Base-by-base conservation (phyloP, 2,113 vertebrate genomes). In the Trichomycterus rosablanca region DNA sequence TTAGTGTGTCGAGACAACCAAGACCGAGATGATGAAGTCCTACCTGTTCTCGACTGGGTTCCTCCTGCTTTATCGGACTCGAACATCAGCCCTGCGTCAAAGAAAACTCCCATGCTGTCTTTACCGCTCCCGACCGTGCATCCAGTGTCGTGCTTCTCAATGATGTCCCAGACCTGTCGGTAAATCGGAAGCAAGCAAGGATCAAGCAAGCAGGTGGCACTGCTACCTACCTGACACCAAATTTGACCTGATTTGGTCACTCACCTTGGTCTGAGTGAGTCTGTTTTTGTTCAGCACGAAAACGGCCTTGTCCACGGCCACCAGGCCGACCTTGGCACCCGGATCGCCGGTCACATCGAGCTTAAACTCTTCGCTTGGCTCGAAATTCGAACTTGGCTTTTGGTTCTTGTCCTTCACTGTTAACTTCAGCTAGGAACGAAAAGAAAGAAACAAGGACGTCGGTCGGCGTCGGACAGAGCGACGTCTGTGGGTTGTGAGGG, bases 291-390 rank as follows among this genome's bases (percentile, higher is more conserved):
- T 84, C 30, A 87, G 60, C 19, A 74, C 56, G 8, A 77, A 77
- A 23, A 86, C 74, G 16, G 72, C 84, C 28, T 84, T 87, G 66
- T 86, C 82, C 64, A 86, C 74, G 1, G 79, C 80, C 14, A 85
- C 76, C 16, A 88, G 70, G 2, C 80, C 78, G 53, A 85, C 79
- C 10, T 51, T 72, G 37, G 84, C 81, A 4, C 56, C 76, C 5
- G 81, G 46, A n/a, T 83, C 83, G n/a, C 86, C 83, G n/a, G 58
- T 83, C 7, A 86, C 53, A 8, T 49, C 28, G n/a, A 81, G 46
- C 1, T 20, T 23, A 23, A 81, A 73, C 0, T 3, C 3, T 3
- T 62, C 23, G 7, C 66, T 52, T 8, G 77, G 75, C 10, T 7
- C 5, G n/a, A 34, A 76, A 73, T 3, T 16, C 1, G 3, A 2